Base-by-base conservation (phyloP, 1,140 invertebrate species). In the Lucilia sericata region DNA sequence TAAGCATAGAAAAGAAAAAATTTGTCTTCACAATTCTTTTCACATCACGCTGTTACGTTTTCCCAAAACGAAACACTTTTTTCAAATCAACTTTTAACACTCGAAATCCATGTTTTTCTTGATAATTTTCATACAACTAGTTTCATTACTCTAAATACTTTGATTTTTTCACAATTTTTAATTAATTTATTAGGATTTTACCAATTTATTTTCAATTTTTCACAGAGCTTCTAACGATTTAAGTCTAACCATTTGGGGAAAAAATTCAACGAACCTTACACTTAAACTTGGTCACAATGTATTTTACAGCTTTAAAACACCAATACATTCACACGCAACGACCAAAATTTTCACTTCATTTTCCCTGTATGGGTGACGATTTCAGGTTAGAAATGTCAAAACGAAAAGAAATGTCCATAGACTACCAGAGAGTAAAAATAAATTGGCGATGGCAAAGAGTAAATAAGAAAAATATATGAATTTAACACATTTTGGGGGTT, bases 261-360 rank as follows among this genome's bases (percentile, higher is more conserved):
- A 80, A 86, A 86, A 86, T 85, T 86, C 85, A 86, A 86, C 85
- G 84, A 86, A 86, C 84, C 85, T 84, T 83, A 84, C 74, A 74
- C 85, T 74, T 85, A 42, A 80, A 82, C 83, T 84, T 84, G 78
- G 42, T 78, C 85, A 80, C 78, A 78, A 78, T 83, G 80, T 84
- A 70, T 70, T 70, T 70, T 70, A 70, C 65, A 70, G 65, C 65
- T 70, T 70, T 70, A 19, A 70, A 21, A 21, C n/a, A 70, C 65
- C 8, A 70, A 70, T 21, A 70, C 65, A 55, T 55, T 55, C 4
- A 17, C 51, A 70, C 8, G 21, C 19, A 21, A 21, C 19, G n/a
- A 21, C 10, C 14, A 21, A 70, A 70, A 70, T 70, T 17, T 60
- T 70, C 19, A n/a, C 19, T 70, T 70, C 21, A 21, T 9, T 25